Evolutionary conservation across 2,888 invertebrate species (phyloP), one percentile per base, ranked within the genome.

Genomic region (Ennomos erosarius): DNA sequence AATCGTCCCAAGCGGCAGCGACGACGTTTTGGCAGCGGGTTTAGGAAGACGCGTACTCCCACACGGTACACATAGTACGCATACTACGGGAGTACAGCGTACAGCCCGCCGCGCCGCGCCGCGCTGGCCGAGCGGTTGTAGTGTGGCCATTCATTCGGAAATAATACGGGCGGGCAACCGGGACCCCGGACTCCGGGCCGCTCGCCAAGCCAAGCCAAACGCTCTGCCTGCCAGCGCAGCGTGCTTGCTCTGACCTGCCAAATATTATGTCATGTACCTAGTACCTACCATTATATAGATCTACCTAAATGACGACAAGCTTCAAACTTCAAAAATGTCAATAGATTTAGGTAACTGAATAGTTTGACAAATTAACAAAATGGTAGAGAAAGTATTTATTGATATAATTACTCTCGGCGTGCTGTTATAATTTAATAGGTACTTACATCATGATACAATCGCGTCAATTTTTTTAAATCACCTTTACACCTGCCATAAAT

Each of bases 141-240:
- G 72, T 70, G 72, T 65, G 72, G 74, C 78, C 84, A 85, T 85
- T 87, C 82, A 85, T 80, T 81, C 84, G 71, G 82, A 83, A 85
- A 85, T 84, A 85, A 81, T 78, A 69, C 66, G 68, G 69, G 63
- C 52, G 65, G 66, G 55, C 66, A 65, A 55, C 55, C 64, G 59
- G 49, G 56, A 42, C 56, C 58, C 55, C 58, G 55, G 47, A 45
- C 46, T 47, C 37, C 16, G 16, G 34, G 33, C 37, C 42, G 38
- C 49, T 42, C 35, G 34, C n/a, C 36, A 26, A 26, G 26, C 4
- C 26, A 26, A 26, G 26, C 26, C 26, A 26, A 26, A 26, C 26
- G 26, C 26, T 26, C 26, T 26, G 26, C 47, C 58, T 62, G 64
- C 61, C 65, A 65, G 62, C 54, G 12, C 65, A 65, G 62, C 54